Base-by-base conservation (phyloP, 2,888 invertebrate species). In the Unio pictorum region DNA sequence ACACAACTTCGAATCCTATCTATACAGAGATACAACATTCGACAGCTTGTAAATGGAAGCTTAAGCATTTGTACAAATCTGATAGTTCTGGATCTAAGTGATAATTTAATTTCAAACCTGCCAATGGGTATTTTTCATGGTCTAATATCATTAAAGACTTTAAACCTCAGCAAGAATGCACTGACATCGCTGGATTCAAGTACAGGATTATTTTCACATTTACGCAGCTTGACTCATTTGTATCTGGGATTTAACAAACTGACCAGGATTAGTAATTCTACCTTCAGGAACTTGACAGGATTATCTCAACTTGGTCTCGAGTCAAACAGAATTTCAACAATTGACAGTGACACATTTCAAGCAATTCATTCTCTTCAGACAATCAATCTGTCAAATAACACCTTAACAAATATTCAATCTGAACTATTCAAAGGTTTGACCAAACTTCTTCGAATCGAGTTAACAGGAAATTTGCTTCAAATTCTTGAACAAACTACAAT, bases 91-190 rank as follows among this genome's bases (percentile, higher is more conserved):
- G 75, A 73, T 58, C 67, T 82, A 20, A 71, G 71, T 26, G 61
- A 72, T 6, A 82, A 81, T 56, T 30, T 61, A 15, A 69, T 82
- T 15, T 8, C 17, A 5, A 57, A 23, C 8, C 61, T 82, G 18
- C 18, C n/a, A 1, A 58, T 60, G 26, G 61, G 64, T 18, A 75
- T 72, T 66, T 82, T 80, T 64, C 57, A 67, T 11, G 84, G 84
- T n/a, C 77, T 83, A 6, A 26, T 54, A 28, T 74, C 68, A 26
- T 63, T 84, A 17, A 62, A 66, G 20, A 69, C 71, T 8, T 67
- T 84, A 8, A 76, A 73, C 55, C 64, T 84, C 11, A 73, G 76
- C 61, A 58, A 67, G 26, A 82, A 82, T 68, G 55, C 65, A 1
- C 66, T 84, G 5, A 34, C 45, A 56, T 28, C 58, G 15, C 26